Evolutionary conservation across 2,113 vertebrate species (phyloP).

Genomic region (Ptychochromis oligacanthus): DNA sequence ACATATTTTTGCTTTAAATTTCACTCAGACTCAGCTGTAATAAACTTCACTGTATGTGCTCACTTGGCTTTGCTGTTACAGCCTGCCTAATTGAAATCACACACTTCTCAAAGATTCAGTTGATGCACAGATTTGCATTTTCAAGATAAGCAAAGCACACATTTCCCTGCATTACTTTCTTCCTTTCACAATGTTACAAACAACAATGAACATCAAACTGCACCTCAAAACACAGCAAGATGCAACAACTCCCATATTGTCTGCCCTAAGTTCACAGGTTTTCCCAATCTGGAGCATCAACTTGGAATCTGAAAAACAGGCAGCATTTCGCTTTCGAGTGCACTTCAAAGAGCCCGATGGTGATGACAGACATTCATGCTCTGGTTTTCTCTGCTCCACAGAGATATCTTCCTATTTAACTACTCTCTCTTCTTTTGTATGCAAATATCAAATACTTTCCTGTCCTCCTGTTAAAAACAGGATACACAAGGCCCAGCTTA

Average conservation of each 20-base stretch:
- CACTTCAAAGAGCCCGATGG: conserved; percentile 14
- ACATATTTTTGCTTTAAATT: neutral
- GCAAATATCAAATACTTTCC: conserved; percentile 2
- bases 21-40: neutral
- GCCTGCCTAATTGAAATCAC: conserved; percentile 38
- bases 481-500: neutral
- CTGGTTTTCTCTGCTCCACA: conserved; percentile 7
- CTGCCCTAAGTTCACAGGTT: neutral
- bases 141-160: neutral
- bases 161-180: neutral
- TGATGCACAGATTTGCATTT: neutral
- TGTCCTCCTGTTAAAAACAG: conserved; percentile 1
- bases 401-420: neutral
- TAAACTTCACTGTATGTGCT: conserved; percentile 1
- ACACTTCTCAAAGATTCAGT: neutral
- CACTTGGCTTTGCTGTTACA: neutral
- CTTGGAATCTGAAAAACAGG: neutral
- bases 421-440: neutral
- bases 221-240: neutral
- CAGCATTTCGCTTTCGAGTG: conserved; percentile 12
- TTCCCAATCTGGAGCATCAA: neutral
- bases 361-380: conserved; percentile 9
- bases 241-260: neutral
- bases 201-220: neutral
- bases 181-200: neutral